phyloP scores from a whole-genome alignment of 2,888 invertebrate genomes.

The Caenorhabditis virilis region DNA sequence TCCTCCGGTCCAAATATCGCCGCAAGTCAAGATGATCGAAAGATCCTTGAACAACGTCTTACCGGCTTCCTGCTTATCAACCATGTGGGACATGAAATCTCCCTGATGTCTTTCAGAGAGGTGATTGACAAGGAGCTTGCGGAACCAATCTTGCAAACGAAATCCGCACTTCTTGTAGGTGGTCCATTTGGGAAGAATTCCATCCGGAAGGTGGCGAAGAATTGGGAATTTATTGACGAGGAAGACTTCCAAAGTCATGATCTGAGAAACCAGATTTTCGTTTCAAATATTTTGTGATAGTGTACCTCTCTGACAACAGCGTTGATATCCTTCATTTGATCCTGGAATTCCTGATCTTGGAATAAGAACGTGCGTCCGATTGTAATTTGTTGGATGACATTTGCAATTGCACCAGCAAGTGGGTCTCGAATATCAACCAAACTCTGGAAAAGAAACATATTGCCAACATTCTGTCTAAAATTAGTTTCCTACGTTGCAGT shows the following conservation, averaged over 20 bases:
- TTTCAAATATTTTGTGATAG: too few relatives aligned
- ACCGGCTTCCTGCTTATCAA: constrained; percentile 27
- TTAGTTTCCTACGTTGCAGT: constrained; percentile 7
- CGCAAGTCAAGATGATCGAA: constrained; percentile 58
- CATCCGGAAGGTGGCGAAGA: constrained; percentile 46
- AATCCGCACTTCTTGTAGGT: constrained; percentile 60
- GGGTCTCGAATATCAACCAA: constrained; percentile 50
- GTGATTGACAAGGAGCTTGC: constrained; percentile 33
- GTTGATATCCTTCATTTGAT: constrained; percentile 25
- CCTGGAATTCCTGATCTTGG: constrained; percentile 57
- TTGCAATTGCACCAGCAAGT: constrained; percentile 61
- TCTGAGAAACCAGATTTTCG: constrained; percentile 22
- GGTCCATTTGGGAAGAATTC: constrained; percentile 37
- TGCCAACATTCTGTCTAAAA: not conserved
- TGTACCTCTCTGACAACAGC: constrained; percentile 42
- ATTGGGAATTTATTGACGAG: constrained; percentile 58
- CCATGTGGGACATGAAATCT: constrained; percentile 38
- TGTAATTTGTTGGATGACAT: constrained; percentile 66
- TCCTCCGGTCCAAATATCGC: constrained; percentile 68
- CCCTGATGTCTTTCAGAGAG: constrained; percentile 29
- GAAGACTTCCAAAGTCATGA: constrained; percentile 48
- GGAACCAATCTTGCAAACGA: constrained; percentile 54
- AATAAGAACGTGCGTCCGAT: constrained; percentile 59
- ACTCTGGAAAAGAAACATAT: constrained; percentile 11
- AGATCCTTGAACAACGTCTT: constrained; percentile 36